A percentile compares a stretch with the other conserved stretches of the same genome.
Conservation (phyloP, 2,888 invertebrate genomes). For the Agrochola lychnidis region DNA sequence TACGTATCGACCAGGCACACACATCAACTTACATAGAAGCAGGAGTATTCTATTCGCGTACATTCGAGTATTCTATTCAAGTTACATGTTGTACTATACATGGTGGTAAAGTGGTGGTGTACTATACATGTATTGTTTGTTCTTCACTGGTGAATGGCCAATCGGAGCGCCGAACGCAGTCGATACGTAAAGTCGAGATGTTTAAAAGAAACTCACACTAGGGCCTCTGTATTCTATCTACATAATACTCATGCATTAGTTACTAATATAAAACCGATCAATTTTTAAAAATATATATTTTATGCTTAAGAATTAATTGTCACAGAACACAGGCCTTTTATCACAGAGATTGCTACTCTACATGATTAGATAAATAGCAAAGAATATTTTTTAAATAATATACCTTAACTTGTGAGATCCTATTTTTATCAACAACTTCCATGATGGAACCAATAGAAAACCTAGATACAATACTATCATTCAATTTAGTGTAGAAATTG, state of each 20-base stretch:
- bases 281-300: background rate
- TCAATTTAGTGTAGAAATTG: conserved; percentile 97
- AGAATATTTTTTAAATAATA: background rate
- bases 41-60: too few relatives aligned
- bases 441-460: conserved; percentile 96
- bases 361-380: background rate
- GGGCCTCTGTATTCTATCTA: background rate
- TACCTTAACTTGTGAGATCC: conserved; percentile 96
- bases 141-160: too few relatives aligned
- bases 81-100: too few relatives aligned
- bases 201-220: too few relatives aligned
- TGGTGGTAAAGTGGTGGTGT: too few relatives aligned
- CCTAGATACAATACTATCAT: conserved; percentile 95
- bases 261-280: background rate
- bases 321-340: background rate
- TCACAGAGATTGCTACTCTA: background rate
- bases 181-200: too few relatives aligned
- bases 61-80: too few relatives aligned
- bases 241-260: conserved; percentile 1
- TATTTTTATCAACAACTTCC: conserved; percentile 98
- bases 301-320: background rate
- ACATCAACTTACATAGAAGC: too few relatives aligned
- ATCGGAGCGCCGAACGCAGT: too few relatives aligned
- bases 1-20: too few relatives aligned
- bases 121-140: too few relatives aligned